Conservation (phyloP, 1,140 invertebrate species). For the Brachystomella parvula region DNA sequence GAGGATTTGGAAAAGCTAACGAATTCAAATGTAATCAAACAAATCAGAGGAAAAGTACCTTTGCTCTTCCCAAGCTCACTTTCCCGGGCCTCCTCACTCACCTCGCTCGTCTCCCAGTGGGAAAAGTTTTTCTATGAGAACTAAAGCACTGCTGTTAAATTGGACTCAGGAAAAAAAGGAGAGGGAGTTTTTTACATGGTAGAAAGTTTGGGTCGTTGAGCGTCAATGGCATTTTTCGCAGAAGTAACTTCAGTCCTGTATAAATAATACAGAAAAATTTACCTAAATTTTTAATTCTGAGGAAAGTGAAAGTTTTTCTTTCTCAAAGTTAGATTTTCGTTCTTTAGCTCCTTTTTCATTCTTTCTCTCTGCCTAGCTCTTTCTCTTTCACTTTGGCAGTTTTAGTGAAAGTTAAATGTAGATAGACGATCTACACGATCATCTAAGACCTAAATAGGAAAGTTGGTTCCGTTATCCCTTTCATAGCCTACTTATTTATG, state of each 20-base stretch:
- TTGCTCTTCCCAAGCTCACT: no score
- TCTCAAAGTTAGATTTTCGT: neutral
- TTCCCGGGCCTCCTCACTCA: no score
- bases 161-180: no score
- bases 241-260: neutral
- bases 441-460: neutral
- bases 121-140: no score
- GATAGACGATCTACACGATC: neutral
- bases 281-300: conserved; percentile 2
- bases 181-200: no score
- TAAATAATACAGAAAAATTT: neutral
- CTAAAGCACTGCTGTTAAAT: no score
- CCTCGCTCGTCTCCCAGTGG: no score
- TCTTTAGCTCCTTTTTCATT: neutral
- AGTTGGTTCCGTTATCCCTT: neutral
- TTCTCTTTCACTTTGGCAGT: neutral
- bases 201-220: neutral
- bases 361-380: neutral
- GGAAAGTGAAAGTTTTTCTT: neutral
- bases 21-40: no score
- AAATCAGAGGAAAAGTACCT: no score
- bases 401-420: conserved; percentile 2
- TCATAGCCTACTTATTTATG: neutral
- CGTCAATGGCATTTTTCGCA: neutral
- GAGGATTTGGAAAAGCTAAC: no score